A percentile compares a stretch with the other conserved stretches of the same genome.
Evolutionary conservation across 2,113 vertebrate genomes (phyloP).

Genomic region (Spermophilus dauricus): DNA sequence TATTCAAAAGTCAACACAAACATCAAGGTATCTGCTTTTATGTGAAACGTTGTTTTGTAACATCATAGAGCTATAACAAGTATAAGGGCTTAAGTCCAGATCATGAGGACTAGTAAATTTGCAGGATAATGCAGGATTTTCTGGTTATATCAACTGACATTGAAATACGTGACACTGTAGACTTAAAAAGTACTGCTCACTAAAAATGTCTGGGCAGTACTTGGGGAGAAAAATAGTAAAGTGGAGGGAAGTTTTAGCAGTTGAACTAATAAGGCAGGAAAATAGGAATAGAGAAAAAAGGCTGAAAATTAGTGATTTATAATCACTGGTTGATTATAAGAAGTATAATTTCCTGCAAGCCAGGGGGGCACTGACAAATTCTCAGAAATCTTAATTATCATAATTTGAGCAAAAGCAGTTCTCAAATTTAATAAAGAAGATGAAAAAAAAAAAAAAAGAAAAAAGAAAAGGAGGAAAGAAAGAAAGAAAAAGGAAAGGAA

Average conservation of each 20-base stretch:
- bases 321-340: neutral
- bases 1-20: slow-evolving; percentile 51
- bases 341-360: neutral
- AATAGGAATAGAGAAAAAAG: slow-evolving; percentile 49
- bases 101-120: neutral
- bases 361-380: slow-evolving; percentile 21
- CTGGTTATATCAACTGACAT: neutral
- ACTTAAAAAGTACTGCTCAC: slow-evolving; percentile 63
- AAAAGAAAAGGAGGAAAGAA: neutral
- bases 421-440: slow-evolving; percentile 55
- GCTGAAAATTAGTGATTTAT: slow-evolving; percentile 28
- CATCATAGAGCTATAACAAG: slow-evolving; percentile 42
- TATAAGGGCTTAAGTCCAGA: slow-evolving; percentile 19
- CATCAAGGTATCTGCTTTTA: neutral
- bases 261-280: slow-evolving; percentile 67
- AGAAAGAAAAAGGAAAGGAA: neutral
- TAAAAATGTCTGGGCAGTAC: slow-evolving; percentile 32
- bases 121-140: neutral
- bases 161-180: neutral
- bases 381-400: slow-evolving; percentile 62
- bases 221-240: neutral
- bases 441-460: neutral
- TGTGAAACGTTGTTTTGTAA: slow-evolving; percentile 25
- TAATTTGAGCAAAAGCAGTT: slow-evolving; percentile 71
- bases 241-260: slow-evolving; percentile 66